phyloP scores from a whole-genome alignment of 2,113 vertebrate species.

The Columba livia region DNA sequence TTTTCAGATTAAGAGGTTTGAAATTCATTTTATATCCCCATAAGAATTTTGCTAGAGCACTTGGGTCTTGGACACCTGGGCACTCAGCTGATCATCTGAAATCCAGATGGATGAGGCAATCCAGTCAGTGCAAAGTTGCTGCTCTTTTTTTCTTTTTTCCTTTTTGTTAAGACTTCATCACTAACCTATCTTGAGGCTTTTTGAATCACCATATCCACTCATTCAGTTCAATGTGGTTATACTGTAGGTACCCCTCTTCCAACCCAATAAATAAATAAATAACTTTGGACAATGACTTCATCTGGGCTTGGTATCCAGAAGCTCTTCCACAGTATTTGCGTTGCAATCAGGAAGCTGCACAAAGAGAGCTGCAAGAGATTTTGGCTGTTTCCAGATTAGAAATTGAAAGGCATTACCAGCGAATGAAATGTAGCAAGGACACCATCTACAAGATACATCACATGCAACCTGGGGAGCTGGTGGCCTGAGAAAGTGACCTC shows the following conservation, averaged over 20 bases:
- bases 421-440: conserved; percentile 59
- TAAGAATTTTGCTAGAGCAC: conserved; percentile 29
- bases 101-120: conserved; percentile 36
- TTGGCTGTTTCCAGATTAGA: conserved; percentile 62
- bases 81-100: conserved; percentile 10
- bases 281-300: conserved; percentile 71
- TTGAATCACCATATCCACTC: conserved; percentile 53
- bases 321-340: conserved; percentile 62
- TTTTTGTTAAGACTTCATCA: conserved; percentile 4
- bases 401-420: conserved; percentile 62
- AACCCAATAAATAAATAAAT: conserved; percentile 83
- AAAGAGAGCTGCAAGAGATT: conserved; percentile 48
- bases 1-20: not conserved
- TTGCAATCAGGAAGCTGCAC: conserved; percentile 63
- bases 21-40: conserved; percentile 37
- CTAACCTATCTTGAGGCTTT: not conserved
- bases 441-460: conserved; percentile 44
- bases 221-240: conserved; percentile 33
- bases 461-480: conserved; percentile 16
- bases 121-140: conserved; percentile 61
- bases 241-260: conserved; percentile 25
- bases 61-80: conserved; percentile 6
- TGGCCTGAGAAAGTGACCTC: conserved; percentile 66
- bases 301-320: conserved; percentile 69
- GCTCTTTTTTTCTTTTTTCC: not conserved